Evolutionary conservation across 2,888 invertebrate genomes (phyloP), one percentile per base, ranked within the genome.

Genomic region (Cactoblastis cactorum): DNA sequence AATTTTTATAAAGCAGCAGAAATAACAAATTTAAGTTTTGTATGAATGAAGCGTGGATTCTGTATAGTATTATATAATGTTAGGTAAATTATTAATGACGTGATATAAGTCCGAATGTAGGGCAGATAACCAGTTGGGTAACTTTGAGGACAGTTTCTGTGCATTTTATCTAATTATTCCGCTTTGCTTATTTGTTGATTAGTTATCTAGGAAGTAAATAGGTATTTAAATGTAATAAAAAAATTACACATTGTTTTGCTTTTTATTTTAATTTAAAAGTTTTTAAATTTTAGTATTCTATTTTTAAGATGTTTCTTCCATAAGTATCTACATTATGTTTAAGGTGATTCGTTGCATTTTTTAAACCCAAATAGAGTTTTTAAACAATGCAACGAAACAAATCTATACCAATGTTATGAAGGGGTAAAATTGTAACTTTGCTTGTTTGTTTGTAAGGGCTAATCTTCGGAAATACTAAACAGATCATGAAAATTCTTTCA

Each of bases 121-220:
- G 12, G 12, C 12, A 39, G 12, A 6, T 22, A 22, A 22, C 12
- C 12, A 39, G 39, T 39, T 38, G 18, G 38, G 18, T 39, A 39
- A 39, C 22, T 39, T 39, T 12, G 19, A n/a, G 12, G 4, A 37
- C 6, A 39, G 39, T 22, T 39, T 39, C 39, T 19, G 12, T 12
- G 0, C 2, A 12, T 22, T 12, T n/a, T 39, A 22, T 39, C 1
- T 33, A 49, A 53, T 54, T 52, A 57, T 56, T 56, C 52, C 50
- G 45, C 17, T 49, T 43, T 28, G 43, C 28, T 43, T 28, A 9
- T 17, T 28, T 32, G 28, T 15, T 43, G 28, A 43, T 28, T 28
- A 32, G 15, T 15, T 43, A 15, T 28, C 15, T 43, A 43, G 2
- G 15, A 11, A 32, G 28, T 19, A 51, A 49, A 46, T 51, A 46